A percentile compares a stretch with the other conserved stretches of the same genome.
phyloP scores from a whole-genome alignment of 2,797 vertebrate genomes.

The Staurois parvus region DNA sequence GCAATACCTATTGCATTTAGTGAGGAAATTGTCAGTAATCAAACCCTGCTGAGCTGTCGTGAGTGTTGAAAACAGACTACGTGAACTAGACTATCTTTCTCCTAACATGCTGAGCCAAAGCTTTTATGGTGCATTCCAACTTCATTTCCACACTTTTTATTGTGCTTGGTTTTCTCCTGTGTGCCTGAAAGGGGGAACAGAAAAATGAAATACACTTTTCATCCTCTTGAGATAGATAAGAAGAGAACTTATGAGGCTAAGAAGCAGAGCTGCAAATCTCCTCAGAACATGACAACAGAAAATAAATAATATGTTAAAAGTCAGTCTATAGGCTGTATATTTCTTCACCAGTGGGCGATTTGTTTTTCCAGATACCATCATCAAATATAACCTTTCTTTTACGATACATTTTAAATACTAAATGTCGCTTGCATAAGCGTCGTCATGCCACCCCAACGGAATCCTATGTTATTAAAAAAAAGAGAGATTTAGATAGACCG shows the following conservation, averaged over 20 bases:
- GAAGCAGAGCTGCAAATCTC: constrained; percentile 60
- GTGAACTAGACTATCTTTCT: constrained; percentile 55
- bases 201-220: constrained; percentile 58
- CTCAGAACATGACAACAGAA: constrained; percentile 48
- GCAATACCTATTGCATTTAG: constrained; percentile 60
- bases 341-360: constrained; percentile 19
- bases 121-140: constrained; percentile 62
- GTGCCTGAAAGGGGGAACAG: constrained; percentile 45
- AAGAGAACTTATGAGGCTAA: constrained; percentile 56
- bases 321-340: constrained; percentile 22
- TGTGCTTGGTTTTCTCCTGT: constrained; percentile 55
- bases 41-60: constrained; percentile 59
- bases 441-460: too few relatives aligned
- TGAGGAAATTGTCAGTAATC: constrained; percentile 61
- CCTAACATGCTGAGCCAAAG: constrained; percentile 62
- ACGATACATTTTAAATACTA: constrained; percentile 17
- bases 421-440: too few relatives aligned
- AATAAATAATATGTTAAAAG: constrained; percentile 58
- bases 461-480: too few relatives aligned
- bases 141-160: constrained; percentile 62
- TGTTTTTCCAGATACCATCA: constrained; percentile 39
- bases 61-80: constrained; percentile 58
- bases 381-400: constrained; percentile 48
- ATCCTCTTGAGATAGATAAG: constrained; percentile 59
- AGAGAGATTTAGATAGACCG: too few relatives aligned